Conservation (phyloP, 2,888 invertebrate genomes). For the Psococerastis gibbosa region DNA sequence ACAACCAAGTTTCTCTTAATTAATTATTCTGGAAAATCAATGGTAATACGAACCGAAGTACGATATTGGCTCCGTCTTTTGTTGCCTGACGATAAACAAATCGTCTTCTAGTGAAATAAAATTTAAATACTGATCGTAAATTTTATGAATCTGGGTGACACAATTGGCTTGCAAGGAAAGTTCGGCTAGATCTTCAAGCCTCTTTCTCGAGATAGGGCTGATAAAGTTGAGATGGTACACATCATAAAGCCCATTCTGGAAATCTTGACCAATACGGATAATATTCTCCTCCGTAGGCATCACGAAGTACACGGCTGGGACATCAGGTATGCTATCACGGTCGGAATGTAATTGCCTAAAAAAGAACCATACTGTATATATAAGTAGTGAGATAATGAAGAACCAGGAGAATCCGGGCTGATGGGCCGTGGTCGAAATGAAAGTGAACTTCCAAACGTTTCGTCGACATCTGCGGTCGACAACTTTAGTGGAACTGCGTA, state of each 20-base stretch:
- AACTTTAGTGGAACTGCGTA: too few species aligned
- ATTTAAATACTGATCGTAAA: slow-evolving; percentile 96
- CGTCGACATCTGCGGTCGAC: too few species aligned
- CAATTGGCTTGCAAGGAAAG: slow-evolving; percentile 80
- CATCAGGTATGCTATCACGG: slow-evolving; percentile 89
- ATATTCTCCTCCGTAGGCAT: slow-evolving; percentile 92
- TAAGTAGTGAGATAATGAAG: slow-evolving; percentile 8
- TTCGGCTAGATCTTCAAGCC: slow-evolving; percentile 86
- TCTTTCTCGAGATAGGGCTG: slow-evolving; percentile 80
- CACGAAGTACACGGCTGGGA: slow-evolving; percentile 96
- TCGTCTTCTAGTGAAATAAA: slow-evolving; percentile 97
- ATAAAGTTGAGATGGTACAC: slow-evolving; percentile 93
- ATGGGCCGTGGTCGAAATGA: too few species aligned
- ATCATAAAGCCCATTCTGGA: slow-evolving; percentile 79
- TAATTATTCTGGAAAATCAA: too few species aligned
- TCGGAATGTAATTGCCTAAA: slow-evolving; percentile 69
- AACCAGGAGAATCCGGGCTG: too few species aligned
- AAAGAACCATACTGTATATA: slow-evolving; percentile 12
- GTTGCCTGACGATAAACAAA: slow-evolving; percentile 83
- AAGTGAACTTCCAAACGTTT: too few species aligned
- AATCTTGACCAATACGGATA: slow-evolving; percentile 76
- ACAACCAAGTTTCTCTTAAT: too few species aligned
- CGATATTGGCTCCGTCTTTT: slow-evolving; percentile 69
- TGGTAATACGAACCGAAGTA: too few species aligned
- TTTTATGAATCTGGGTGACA: slow-evolving; percentile 82